A percentile compares a stretch with the other conserved stretches of the same genome.
phyloP scores from a whole-genome alignment of 2,888 invertebrate species.

The Mythimna albipuncta region DNA sequence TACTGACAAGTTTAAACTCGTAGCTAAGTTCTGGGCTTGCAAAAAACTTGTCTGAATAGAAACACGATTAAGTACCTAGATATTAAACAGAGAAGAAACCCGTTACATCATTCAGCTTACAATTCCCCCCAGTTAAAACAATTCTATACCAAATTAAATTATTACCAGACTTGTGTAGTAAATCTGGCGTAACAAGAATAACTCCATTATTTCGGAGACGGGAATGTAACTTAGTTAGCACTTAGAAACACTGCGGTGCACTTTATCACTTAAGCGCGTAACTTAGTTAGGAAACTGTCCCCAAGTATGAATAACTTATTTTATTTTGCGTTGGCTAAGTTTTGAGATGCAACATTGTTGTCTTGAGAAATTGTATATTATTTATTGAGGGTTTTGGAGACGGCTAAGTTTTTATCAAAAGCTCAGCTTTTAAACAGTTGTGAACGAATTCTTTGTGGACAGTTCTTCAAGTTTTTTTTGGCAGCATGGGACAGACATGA shows the following conservation, averaged over 20 bases:
- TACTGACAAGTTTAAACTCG: background rate
- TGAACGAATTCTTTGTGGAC: background rate
- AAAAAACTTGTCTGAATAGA: background rate
- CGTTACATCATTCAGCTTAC: background rate
- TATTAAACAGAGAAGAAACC: background rate
- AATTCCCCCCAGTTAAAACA: slow-evolving; percentile 16
- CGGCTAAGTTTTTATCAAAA: background rate
- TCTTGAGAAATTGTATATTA: background rate
- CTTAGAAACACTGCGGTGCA: slow-evolving; percentile 54
- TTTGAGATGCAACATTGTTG: slow-evolving; percentile 10
- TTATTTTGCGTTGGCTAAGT: slow-evolving; percentile 16
- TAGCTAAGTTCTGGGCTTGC: too few species aligned
- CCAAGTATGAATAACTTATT: slow-evolving; percentile 38
- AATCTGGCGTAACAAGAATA: slow-evolving; percentile 50
- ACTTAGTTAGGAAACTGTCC: slow-evolving; percentile 41
- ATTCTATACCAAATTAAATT: slow-evolving; percentile 30
- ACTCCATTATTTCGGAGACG: slow-evolving; percentile 67
- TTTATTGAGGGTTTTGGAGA: background rate
- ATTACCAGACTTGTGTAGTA: slow-evolving; percentile 20
- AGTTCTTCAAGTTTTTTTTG: background rate
- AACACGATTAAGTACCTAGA: background rate
- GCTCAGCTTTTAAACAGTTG: background rate
- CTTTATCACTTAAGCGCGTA: slow-evolving; percentile 67
- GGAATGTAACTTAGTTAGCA: slow-evolving; percentile 65
- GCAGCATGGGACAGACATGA: too few species aligned